Percentiles rank a stretch among this genome's conserved stretches.
phyloP scores from a whole-genome alignment of 1,140 invertebrate species.

The Trichoplusia ni region DNA sequence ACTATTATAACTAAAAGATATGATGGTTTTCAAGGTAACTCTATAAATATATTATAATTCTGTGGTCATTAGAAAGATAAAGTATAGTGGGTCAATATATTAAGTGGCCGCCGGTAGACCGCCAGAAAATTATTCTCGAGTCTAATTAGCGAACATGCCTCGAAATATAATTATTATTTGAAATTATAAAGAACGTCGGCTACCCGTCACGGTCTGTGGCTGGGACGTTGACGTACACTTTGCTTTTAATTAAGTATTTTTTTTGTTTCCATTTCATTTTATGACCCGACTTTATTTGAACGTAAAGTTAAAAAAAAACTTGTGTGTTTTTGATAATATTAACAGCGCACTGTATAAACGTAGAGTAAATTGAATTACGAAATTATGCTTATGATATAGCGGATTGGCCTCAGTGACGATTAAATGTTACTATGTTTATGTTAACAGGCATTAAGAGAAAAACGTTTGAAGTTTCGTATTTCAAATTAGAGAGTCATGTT shows the following conservation, averaged over 20 bases:
- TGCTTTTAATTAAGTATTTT: slow-evolving; percentile 39
- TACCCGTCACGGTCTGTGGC: slow-evolving; percentile 60
- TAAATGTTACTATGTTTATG: not conserved
- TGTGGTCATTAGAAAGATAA: slow-evolving; percentile 6
- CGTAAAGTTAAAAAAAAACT: not conserved
- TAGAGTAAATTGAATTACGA: not conserved
- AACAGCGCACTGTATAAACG: not conserved
- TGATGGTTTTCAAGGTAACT: too few species aligned
- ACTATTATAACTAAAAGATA: too few species aligned
- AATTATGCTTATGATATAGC: not conserved
- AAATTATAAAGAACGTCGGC: slow-evolving; percentile 64
- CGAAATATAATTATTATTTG: slow-evolving; percentile 67
- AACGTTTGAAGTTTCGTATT: too few species aligned
- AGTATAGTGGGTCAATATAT: slow-evolving; percentile 8
- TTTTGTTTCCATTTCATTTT: slow-evolving; percentile 39
- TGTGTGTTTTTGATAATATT: slow-evolving; percentile 10
- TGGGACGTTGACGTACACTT: slow-evolving; percentile 54
- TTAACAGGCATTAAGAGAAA: not conserved
- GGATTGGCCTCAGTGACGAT: not conserved
- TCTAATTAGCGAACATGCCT: slow-evolving; percentile 55
- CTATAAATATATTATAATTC: not conserved
- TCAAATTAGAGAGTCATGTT: too few species aligned
- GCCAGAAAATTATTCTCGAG: slow-evolving; percentile 42
- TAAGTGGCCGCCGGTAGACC: not conserved
- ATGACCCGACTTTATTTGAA: slow-evolving; percentile 30